Conservation (phyloP, 2,113 vertebrate species). For the Trinectes maculatus region DNA sequence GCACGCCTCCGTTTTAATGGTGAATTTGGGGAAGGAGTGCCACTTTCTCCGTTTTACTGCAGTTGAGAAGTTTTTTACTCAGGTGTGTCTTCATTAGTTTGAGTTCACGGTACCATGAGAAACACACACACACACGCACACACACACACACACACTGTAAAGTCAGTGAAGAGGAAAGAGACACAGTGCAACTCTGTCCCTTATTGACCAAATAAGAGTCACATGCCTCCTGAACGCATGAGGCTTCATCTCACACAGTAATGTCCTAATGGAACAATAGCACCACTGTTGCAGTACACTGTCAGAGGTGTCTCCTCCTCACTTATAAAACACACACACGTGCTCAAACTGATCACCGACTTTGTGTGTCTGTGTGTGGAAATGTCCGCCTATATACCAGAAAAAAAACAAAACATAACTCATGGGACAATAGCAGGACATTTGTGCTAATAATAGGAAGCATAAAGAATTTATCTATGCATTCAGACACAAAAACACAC, state of each 20-base stretch:
- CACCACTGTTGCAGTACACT: constrained; percentile 48
- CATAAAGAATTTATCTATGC: background rate
- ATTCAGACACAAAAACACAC: constrained; percentile 17
- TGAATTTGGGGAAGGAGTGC: constrained; percentile 10
- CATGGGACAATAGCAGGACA: constrained; percentile 9
- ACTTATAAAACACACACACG: background rate
- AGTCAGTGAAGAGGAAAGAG: constrained; percentile 8
- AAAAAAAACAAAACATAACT: background rate
- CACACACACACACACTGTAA: background rate
- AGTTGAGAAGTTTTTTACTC: too few relatives aligned
- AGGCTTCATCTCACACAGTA: constrained; percentile 67
- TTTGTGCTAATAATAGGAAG: constrained; percentile 1
- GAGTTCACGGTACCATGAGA: too few relatives aligned
- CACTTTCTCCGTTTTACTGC: too few relatives aligned
- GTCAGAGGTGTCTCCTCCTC: constrained; percentile 40
- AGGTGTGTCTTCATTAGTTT: constrained; percentile 17
- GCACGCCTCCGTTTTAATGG: constrained; percentile 2
- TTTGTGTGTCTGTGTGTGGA: background rate
- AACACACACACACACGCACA: constrained; percentile 16
- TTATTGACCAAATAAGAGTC: constrained; percentile 58
- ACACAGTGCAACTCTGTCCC: constrained; percentile 37
- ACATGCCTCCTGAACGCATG: constrained; percentile 66
- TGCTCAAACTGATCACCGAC: background rate
- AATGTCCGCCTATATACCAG: background rate
- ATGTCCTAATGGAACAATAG: constrained; percentile 65